Evolutionary conservation across 1,140 invertebrate species (phyloP), one percentile per base, ranked within the genome.

Genomic region (Heliconius melpomene): DNA sequence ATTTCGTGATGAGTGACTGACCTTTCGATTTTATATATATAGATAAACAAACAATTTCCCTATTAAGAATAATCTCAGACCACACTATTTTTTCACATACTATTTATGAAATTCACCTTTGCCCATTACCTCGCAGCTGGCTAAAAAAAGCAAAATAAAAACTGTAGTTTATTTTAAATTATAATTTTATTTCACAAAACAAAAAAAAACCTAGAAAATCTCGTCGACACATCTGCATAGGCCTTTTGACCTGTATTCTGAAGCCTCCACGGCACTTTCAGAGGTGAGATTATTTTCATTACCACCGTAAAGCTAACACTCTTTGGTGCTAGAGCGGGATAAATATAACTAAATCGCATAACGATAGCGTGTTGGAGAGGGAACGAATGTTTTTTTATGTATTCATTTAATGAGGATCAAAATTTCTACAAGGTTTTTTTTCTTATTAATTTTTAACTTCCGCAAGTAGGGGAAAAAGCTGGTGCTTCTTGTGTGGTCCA

Each of bases 241-340:
- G 26, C 60, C 60, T 66, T 66, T 66, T 66, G 60, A 66, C 60
- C 60, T 66, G 60, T 66, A 66, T 66, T 66, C 60, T 66, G 29
- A 66, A 66, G 60, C 60, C 26, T 29, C 60, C 29, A 66, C 60
- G 60, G 60, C 2, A 40, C 38, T 57, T 70, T 32, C 32, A 77
- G 66, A 52, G 40, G 16, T 18, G n/a, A 54, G 60, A 77, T 77
- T 77, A 77, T 77, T 77, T 77, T 77, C 75, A 77, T 77, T 77
- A 77, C 50, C 38, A 71, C 29, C 26, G 75, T 26, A 20, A 11
- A 70, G 75, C 66, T 9, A 77, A 54, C 60, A 54, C 75, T 66
- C 32, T 26, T 46, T 38, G 57, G 32, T 50, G 23, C 54, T 46
- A 77, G 75, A 50, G 60, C 20, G 38, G 6, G 18, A 52, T 18